These are phyloP conservation scores for Dunckerocampus dactyliophorus DNA, from an alignment of 2,113 vertebrate species.

Conservation along the genomic window DNA sequence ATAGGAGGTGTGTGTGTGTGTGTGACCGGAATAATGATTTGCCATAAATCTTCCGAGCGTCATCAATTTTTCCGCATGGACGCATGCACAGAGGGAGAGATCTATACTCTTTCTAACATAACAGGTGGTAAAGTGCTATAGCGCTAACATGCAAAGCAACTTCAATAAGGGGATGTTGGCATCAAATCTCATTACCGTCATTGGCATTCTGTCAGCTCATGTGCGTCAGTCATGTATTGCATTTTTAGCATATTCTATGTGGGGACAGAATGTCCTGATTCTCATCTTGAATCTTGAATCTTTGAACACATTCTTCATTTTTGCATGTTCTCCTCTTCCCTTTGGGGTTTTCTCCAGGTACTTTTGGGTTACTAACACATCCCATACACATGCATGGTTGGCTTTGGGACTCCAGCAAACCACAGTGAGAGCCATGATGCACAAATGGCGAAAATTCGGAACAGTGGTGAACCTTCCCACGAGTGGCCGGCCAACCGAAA, in stretches of 20 bases:
- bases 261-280: not conserved
- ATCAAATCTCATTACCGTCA: not conserved
- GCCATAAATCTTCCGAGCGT: not conserved
- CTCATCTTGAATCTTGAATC: not conserved
- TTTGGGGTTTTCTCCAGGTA: too few relatives aligned
- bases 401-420: too few relatives aligned
- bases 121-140: not conserved
- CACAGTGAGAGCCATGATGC: too few relatives aligned
- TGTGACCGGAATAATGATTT: not conserved
- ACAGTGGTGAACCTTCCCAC: too few relatives aligned
- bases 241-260: not conserved
- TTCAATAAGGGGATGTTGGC: slow-evolving; percentile 15
- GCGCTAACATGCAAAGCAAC: slow-evolving; percentile 9
- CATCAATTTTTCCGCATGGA: not conserved
- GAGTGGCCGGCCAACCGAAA: too few relatives aligned
- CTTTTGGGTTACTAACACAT: too few relatives aligned
- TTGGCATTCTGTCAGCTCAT: not conserved
- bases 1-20: not conserved
- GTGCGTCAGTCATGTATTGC: too few relatives aligned
- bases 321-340: too few relatives aligned
- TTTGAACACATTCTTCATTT: not conserved
- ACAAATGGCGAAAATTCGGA: too few relatives aligned
- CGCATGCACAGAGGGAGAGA: not conserved
- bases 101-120: slow-evolving; percentile 1
- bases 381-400: too few relatives aligned